Base-by-base conservation (phyloP, 2,888 invertebrate genomes). In the Lobophora halterata region DNA sequence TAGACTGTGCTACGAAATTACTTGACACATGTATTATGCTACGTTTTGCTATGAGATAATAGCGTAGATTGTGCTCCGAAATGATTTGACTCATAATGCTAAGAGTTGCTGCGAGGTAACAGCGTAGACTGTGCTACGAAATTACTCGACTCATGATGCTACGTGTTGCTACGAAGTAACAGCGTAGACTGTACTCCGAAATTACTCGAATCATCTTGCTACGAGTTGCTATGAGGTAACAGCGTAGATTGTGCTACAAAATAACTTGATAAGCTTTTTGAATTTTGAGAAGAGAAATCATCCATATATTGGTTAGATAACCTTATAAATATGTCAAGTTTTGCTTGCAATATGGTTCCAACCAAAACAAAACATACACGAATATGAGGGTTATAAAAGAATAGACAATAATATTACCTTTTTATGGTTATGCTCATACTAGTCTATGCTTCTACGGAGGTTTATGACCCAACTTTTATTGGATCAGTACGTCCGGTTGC, bases 391-490 rank as follows among this genome's bases (percentile, higher is more conserved):
- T 34, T 41, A 41, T 51, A 51, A 48, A 51, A 46, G 30, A 37
- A 41, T 49, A 45, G 54, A 47, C 58, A 58, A 61, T n/a, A n/a
- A n/a, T 63, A 67, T 69, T 65, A 44, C 55, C 45, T 55, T 60
- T 71, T 68, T 66, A 71, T 54, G 41, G 42, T 52, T 43, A 58
- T 62, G 9, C 13, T 13, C 37, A 45, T 41, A 34, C 43, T 40
- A 27, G 52, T 52, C 47, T 58, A 61, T 61, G 61, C 63, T 57
- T 60, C 42, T 50, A 58, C 58, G 49, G 55, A 61, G 56, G 66
- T 73, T 73, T 72, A 74, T 73, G 56, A 57, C 38, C 51, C 46
- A 72, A 73, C 49, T 75, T 74, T 64, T 65, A 65, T 60, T 43
- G 31, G 42, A 50, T 61, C 41, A 66, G 48, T 51, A 50, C 69